These are phyloP conservation scores for Loripinus fragilis DNA, from an alignment of 2,888 invertebrate genomes.

Conservation along the genomic window DNA sequence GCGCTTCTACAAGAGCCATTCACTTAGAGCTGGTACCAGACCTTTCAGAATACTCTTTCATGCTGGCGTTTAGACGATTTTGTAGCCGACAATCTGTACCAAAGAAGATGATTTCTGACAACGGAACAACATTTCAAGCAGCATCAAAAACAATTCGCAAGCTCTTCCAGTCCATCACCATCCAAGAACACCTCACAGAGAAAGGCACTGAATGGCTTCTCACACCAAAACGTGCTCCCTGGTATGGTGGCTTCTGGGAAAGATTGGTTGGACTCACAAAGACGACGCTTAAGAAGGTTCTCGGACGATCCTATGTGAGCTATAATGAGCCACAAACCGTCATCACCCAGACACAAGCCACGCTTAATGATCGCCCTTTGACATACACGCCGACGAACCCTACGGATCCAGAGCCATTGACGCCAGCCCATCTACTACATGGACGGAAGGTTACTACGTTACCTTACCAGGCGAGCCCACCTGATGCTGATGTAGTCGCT, in stretches of 20 bases:
- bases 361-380: conserved; percentile 53
- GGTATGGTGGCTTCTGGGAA: conserved; percentile 31
- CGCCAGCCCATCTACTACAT: conserved; percentile 48
- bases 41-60: neutral
- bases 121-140: neutral
- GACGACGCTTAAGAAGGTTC: neutral
- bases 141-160: neutral
- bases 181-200: conserved; percentile 1
- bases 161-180: neutral
- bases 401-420: conserved; percentile 32
- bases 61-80: conserved; percentile 16
- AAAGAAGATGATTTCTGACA: neutral
- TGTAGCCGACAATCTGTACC: neutral
- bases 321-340: conserved; percentile 39
- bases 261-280: conserved; percentile 48
- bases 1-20: conserved; percentile 2
- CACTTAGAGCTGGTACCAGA: conserved; percentile 14
- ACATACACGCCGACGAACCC: conserved; percentile 38
- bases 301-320: conserved; percentile 7
- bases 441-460: conserved; percentile 21
- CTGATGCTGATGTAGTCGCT: neutral
- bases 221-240: conserved; percentile 51
- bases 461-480: neutral
- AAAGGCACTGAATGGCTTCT: conserved; percentile 45
- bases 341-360: conserved; percentile 50